Conservation (phyloP, 2,888 invertebrate species). For the Sphinx pinastri region DNA sequence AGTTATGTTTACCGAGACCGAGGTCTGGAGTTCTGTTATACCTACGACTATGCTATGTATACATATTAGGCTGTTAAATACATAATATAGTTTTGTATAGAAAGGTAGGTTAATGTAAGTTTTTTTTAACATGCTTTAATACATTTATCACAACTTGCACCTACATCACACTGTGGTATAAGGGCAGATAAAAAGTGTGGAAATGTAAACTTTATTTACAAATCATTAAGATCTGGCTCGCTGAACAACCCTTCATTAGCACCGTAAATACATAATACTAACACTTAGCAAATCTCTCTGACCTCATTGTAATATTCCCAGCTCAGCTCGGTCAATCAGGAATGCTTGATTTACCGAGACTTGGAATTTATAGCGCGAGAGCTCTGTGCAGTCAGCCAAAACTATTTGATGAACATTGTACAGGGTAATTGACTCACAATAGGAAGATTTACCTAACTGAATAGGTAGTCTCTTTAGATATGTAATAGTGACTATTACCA, state of each 20-base stretch:
- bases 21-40: too few species aligned
- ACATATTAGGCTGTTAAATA: too few species aligned
- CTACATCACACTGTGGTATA: too few species aligned
- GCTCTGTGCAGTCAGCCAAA: not conserved
- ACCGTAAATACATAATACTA: not conserved
- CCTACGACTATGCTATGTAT: too few species aligned
- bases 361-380: not conserved
- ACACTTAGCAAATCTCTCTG: not conserved
- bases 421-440: too few species aligned
- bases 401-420: too few species aligned
- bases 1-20: not conserved
- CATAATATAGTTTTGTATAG: too few species aligned
- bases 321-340: not conserved
- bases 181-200: too few species aligned
- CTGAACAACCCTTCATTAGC: not conserved
- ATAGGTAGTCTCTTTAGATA: not conserved
- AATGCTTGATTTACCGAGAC: not conserved
- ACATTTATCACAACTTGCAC: too few species aligned
- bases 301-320: slow-evolving; percentile 7
- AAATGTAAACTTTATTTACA: not conserved
- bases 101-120: too few species aligned
- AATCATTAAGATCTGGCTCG: not conserved
- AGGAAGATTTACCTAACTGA: too few species aligned
- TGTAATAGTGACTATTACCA: not conserved
- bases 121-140: too few species aligned